A percentile compares a stretch with the other conserved stretches of the same genome.
Conservation (phyloP, 2,888 invertebrate species). For the Rhagonycha fulva region DNA sequence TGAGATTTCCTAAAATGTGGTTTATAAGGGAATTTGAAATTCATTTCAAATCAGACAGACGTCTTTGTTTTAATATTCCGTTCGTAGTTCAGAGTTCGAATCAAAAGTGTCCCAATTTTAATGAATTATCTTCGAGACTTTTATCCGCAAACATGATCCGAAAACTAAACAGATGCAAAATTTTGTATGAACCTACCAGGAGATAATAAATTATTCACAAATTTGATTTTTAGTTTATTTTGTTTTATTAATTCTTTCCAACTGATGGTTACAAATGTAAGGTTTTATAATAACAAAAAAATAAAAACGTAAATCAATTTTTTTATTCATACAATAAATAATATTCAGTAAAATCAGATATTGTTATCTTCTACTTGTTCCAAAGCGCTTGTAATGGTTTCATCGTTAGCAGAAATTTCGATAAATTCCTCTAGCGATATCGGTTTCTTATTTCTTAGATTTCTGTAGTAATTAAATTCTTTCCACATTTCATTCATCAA, state of each 20-base stretch:
- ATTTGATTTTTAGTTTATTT: not conserved
- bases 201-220: not conserved
- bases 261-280: not conserved
- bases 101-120: slow-evolving; percentile 40
- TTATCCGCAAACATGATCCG: slow-evolving; percentile 37
- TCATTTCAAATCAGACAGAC: slow-evolving; percentile 27
- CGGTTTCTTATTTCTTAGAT: not conserved
- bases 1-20: slow-evolving; percentile 21
- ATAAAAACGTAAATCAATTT: not conserved
- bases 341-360: not conserved
- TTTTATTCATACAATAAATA: not conserved
- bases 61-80: slow-evolving; percentile 37
- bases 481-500: not conserved
- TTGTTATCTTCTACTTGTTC: not conserved
- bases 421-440: not conserved
- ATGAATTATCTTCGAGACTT: slow-evolving; percentile 40
- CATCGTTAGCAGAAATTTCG: not conserved
- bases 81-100: slow-evolving; percentile 32
- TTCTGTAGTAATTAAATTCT: not conserved
- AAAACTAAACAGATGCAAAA: slow-evolving; percentile 29
- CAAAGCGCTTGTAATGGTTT: not conserved
- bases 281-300: no score
- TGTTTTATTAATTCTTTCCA: not conserved
- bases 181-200: not conserved
- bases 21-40: slow-evolving; percentile 16